A percentile compares a stretch with the other conserved stretches of the same genome.
These are phyloP conservation scores for Drosophila atripex DNA, from an alignment of 2,888 invertebrate genomes.

Conservation along the genomic window DNA sequence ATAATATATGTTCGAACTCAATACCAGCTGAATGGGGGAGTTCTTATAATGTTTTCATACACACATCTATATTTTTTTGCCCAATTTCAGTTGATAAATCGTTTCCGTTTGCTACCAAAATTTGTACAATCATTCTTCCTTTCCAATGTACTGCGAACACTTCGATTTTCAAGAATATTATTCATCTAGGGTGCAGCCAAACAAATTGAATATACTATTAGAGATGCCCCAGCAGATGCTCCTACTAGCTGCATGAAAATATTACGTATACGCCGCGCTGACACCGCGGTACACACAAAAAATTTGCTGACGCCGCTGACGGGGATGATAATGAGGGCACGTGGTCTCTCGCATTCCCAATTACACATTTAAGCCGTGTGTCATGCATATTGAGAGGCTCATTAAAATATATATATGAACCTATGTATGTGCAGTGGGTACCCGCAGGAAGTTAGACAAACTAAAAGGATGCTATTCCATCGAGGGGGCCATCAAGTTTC, in stretches of 20 bases:
- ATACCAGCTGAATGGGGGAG: slow-evolving; percentile 25
- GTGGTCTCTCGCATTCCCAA: slow-evolving; percentile 53
- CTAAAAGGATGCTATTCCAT: slow-evolving; percentile 6
- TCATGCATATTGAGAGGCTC: slow-evolving; percentile 77
- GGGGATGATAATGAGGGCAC: slow-evolving; percentile 52
- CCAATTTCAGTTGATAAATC: slow-evolving; percentile 39
- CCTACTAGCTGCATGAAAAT: neutral
- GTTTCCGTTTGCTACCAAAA: slow-evolving; percentile 26
- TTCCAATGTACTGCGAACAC: neutral
- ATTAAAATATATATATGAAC: slow-evolving; percentile 55
- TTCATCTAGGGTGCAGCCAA: slow-evolving; percentile 31
- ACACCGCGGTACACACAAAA: slow-evolving; percentile 39
- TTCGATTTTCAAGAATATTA: slow-evolving; percentile 32
- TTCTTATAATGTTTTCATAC: slow-evolving; percentile 26
- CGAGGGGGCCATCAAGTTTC: slow-evolving; percentile 1
- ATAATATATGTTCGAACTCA: slow-evolving; percentile 16
- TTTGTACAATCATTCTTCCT: slow-evolving; percentile 18
- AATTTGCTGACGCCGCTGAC: slow-evolving; percentile 33
- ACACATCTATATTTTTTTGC: slow-evolving; percentile 1
- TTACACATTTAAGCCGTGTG: slow-evolving; percentile 75
- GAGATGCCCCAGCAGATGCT: slow-evolving; percentile 3
- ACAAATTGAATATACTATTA: slow-evolving; percentile 18
- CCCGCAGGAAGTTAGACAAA: slow-evolving; percentile 12
- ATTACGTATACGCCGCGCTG: slow-evolving; percentile 48
- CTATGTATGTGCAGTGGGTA: slow-evolving; percentile 6